Conservation (phyloP, 1,140 invertebrate species). For the Danaus melanippus region DNA sequence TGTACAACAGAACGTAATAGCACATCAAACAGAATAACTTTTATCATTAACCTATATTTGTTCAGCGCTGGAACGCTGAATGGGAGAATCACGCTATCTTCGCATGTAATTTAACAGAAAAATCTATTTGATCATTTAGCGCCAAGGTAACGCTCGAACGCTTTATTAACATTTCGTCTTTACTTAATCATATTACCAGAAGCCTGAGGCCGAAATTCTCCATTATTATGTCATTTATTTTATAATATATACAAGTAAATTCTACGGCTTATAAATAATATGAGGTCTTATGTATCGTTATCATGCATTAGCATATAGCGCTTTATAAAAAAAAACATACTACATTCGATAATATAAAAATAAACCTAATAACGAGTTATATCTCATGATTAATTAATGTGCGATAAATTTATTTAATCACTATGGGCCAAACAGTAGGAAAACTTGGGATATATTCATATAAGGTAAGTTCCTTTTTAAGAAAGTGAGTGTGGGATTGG, state of each 20-base stretch:
- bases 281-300: too few species aligned
- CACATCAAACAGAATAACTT: slow-evolving; percentile 3
- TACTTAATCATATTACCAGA: slow-evolving; percentile 6
- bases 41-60: slow-evolving; percentile 20
- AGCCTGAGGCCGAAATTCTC: too few species aligned
- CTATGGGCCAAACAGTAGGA: too few species aligned
- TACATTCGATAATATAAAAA: neutral
- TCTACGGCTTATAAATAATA: too few species aligned
- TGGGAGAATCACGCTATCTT: slow-evolving; percentile 13
- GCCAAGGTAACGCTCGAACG: slow-evolving; percentile 15
- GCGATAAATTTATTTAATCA: neutral
- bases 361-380: neutral
- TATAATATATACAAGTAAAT: neutral
- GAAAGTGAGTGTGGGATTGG: too few species aligned
- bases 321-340: too few species aligned
- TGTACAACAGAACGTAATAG: too few species aligned
- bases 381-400: slow-evolving; percentile 1
- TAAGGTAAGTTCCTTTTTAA: too few species aligned
- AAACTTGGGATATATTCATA: too few species aligned
- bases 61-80: slow-evolving; percentile 12
- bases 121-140: slow-evolving; percentile 19
- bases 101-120: slow-evolving; percentile 21
- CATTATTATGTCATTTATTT: neutral
- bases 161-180: slow-evolving; percentile 8
- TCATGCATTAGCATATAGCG: too few species aligned